phyloP scores from a whole-genome alignment of 2,797 vertebrate species.

The Artibeus lituratus region DNA sequence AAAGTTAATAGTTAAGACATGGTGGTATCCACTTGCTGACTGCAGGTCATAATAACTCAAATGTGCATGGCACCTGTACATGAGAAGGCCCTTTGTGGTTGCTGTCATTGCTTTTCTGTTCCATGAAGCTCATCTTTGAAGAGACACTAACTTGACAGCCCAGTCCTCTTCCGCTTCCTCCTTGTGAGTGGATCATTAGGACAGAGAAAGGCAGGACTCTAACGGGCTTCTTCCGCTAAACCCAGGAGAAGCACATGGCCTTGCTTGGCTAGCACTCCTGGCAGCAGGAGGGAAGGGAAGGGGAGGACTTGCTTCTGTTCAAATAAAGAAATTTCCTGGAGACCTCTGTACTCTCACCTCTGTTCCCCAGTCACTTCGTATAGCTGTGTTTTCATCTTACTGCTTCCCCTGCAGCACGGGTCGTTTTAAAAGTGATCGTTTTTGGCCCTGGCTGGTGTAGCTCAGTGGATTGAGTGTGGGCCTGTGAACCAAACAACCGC shows the following conservation, averaged over 20 bases:
- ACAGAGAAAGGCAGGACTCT: background rate
- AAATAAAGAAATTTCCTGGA: background rate
- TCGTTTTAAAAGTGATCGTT: background rate
- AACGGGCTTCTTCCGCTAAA: background rate
- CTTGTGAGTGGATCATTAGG: fast-evolving
- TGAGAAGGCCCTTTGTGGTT: background rate
- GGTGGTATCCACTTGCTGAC: background rate
- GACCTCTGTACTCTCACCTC: background rate
- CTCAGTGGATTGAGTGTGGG: too few relatives aligned
- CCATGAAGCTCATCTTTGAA: background rate
- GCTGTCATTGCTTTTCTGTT: background rate
- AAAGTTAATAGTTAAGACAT: background rate
- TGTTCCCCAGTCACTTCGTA: background rate
- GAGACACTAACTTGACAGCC: background rate
- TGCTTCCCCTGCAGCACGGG: background rate
- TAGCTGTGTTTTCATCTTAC: background rate
- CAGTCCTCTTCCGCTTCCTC: background rate
- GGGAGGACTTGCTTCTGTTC: background rate
- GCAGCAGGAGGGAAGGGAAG: background rate
- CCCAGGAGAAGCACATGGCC: background rate
- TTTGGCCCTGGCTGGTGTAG: too few relatives aligned
- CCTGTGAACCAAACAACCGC: too few relatives aligned
- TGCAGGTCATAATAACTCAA: background rate
- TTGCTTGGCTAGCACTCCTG: background rate
- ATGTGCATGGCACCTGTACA: background rate